Evolutionary conservation across 2,888 invertebrate species (phyloP).

Genomic region (Drosophila anomelani): DNA sequence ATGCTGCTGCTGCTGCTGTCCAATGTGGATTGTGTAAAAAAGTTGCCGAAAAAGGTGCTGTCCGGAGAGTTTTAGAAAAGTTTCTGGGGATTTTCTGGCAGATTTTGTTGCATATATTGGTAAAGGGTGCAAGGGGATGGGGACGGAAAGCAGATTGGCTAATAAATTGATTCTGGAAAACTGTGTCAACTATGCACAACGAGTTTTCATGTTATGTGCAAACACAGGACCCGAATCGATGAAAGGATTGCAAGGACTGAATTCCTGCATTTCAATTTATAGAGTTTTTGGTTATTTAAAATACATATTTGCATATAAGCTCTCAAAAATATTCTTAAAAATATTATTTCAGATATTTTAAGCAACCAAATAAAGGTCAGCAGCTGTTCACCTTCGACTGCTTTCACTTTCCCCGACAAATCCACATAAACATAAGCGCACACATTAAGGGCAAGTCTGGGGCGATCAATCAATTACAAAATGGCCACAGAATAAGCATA

Average conservation of each 20-base stretch:
- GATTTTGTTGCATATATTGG: slow-evolving; percentile 19
- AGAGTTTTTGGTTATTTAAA: background rate
- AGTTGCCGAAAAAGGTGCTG: slow-evolving; percentile 12
- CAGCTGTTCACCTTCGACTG: slow-evolving; percentile 11
- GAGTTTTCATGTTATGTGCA: slow-evolving; percentile 15
- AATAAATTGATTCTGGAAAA: slow-evolving; percentile 33
- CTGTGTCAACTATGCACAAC: slow-evolving; percentile 25
- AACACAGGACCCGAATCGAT: slow-evolving; percentile 12
- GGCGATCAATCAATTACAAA: slow-evolving; percentile 70
- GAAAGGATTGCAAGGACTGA: background rate
- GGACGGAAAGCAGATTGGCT: slow-evolving; percentile 4
- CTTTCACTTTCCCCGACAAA: slow-evolving; percentile 25
- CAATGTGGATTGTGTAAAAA: slow-evolving; percentile 17
- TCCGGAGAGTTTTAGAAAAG: slow-evolving; percentile 22
- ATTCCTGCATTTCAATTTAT: background rate
- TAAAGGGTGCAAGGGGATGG: background rate
- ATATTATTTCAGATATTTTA: background rate
- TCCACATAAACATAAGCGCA: slow-evolving; percentile 16
- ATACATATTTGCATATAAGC: background rate
- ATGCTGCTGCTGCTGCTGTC: slow-evolving; percentile 3
- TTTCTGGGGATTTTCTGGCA: slow-evolving; percentile 26
- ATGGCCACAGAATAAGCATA: slow-evolving; percentile 72
- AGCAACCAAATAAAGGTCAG: slow-evolving; percentile 10
- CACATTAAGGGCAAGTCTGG: slow-evolving; percentile 17
- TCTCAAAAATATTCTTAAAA: background rate